Base-by-base conservation (phyloP, 2,113 vertebrate genomes). In the Puma concolor region DNA sequence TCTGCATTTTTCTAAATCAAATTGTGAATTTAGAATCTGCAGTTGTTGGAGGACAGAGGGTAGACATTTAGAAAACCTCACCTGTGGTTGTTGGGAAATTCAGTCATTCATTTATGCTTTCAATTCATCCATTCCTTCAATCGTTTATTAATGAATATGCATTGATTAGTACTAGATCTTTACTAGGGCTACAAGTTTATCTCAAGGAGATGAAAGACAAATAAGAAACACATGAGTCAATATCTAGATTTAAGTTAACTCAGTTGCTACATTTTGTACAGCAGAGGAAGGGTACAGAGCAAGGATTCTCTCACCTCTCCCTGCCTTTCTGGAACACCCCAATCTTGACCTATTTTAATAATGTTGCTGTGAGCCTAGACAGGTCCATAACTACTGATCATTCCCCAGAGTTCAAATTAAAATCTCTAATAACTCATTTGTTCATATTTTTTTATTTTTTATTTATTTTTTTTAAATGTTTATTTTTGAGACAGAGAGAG, bases 21-120 rank as follows among this genome's bases (percentile, higher is more conserved):
- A 81, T 4, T 94, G 80, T 90, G 33, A 71, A 94, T 93, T 91
- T 69, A 92, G 94, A 74, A 76, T 77, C n/a, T 94, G 88, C 93
- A 97, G 94, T 57, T 76, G 33, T 66, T 82, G 69, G 41, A 77
- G 27, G 54, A 38, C 17, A 69, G 44, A 85, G 16, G 82, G 0
- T 36, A 86, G 25, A 79, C 50, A 63, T 77, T 67, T 77, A 38
- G 19, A 44, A 94, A 84, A 36, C 12, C 31, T 96, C 54, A 71
- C 9, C 38, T 54, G 38, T 36, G 6, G 66, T 44, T 66, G 17
- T 13, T 88, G 50, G 33, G 7, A 84, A 57, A 91, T 74, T 89
- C 50, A 77, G 2, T 86, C 29, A 83, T 76, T 91, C 57, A 52
- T 85, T 12, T 10, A 82, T 60, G 16, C 13, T 50, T 93, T 92